Base-by-base conservation (phyloP, 2,797 vertebrate species). In the Eurystomus glaucurus region DNA sequence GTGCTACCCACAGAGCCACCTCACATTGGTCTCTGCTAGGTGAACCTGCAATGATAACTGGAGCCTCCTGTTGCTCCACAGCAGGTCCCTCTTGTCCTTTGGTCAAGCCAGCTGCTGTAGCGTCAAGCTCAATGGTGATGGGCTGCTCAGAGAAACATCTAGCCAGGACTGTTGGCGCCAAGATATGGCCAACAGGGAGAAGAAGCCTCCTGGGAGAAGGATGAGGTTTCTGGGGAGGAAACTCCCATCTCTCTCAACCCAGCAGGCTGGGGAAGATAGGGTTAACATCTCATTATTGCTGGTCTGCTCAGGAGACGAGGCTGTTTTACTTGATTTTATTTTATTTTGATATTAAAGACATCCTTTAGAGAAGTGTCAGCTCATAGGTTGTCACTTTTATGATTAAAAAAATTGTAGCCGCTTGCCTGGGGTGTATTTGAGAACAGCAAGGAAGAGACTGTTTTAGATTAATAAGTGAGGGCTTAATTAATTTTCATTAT, bases 401-500 rank as follows among this genome's bases (percentile, higher is more conserved):
- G 82, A 76, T 76, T 80, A 68, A 93, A 89, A 91, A 95, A 75
- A 64, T 50, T 41, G 66, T 81, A 45, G 37, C 65, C 1, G 2
- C 50, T 92, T 93, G 72, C 85, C 85, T 81, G 88, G 54, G 52
- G 64, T 92, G 5, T 78, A 50, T 84, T 93, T 4, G 7, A 75
- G 76, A 88, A 62, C 22, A 78, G 65, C 61, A 75, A 86, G 69
- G 75, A 94, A 88, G 68, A 93, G 45, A 26, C 52, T 77, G 39
- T n/a, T 37, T 77, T 66, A 64, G 72, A 93, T 95, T 93, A 92
- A 41, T 79, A 85, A 93, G n/a, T 29, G 60, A 80, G 48, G 22
- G 61, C 70, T 96, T 95, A 92, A 96, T 96, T 95, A 93, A 96
- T 96, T 95, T 77, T 92, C 79, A 94, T 94, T 95, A 85, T 96